These are phyloP conservation scores for Trachelus iudaicus DNA, from an alignment of 2,888 invertebrate species.

Conservation along the genomic window DNA sequence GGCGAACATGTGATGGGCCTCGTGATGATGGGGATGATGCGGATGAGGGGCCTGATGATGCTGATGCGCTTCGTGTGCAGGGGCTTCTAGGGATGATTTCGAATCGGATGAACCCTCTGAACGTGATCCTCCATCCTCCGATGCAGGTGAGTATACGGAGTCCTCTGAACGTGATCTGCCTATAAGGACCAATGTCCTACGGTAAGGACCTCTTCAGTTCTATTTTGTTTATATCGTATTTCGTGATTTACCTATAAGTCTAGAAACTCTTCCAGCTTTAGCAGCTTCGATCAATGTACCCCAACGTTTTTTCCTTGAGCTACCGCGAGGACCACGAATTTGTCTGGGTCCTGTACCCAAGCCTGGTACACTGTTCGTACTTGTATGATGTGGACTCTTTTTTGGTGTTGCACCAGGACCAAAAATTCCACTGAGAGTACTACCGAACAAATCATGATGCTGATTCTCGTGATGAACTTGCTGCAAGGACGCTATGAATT, in stretches of 20 bases:
- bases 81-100: conserved; percentile 73
- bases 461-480: conserved; percentile 69
- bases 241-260: conserved; percentile 74
- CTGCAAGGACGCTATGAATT: conserved; percentile 81
- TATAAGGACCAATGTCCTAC: conserved; percentile 22
- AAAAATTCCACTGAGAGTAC: conserved; percentile 78
- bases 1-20: conserved; percentile 46
- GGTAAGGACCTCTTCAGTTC: background rate
- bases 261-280: conserved; percentile 81
- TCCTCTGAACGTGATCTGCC: conserved; percentile 79
- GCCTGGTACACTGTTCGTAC: conserved; percentile 60
- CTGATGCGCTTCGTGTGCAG: conserved; percentile 31
- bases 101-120: conserved; percentile 77
- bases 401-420: conserved; percentile 67
- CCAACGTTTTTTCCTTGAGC: conserved; percentile 80
- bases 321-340: conserved; percentile 40
- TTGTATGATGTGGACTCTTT: conserved; percentile 64
- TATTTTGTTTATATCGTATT: background rate
- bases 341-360: conserved; percentile 45
- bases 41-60: conserved; percentile 47
- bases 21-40: conserved; percentile 42
- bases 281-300: conserved; percentile 89
- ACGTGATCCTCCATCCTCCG: conserved; percentile 76
- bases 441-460: conserved; percentile 73
- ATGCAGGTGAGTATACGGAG: conserved; percentile 78